These are phyloP conservation scores for Leptodactylus fallax DNA, from an alignment of 2,797 vertebrate species.

Conservation along the genomic window DNA sequence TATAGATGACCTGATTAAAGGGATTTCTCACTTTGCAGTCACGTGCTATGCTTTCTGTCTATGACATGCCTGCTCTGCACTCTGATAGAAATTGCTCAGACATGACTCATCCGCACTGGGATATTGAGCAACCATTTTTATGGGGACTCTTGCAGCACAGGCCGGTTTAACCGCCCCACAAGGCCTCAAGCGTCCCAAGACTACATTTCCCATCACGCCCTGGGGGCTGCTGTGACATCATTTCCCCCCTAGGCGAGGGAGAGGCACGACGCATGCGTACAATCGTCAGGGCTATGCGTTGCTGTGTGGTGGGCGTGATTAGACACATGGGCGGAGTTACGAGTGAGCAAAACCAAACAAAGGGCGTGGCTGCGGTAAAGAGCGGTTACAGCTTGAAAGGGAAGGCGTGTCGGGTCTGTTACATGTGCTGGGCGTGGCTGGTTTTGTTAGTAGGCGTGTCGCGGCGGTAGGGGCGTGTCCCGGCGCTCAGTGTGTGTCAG, in stretches of 20 bases:
- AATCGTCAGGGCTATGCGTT: not conserved
- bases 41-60: not conserved
- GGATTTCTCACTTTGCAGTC: no score
- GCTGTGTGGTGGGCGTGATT: not conserved
- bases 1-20: no score
- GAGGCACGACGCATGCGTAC: conserved; percentile 1
- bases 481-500: conserved; percentile 8
- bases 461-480: conserved; percentile 37
- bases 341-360: not conserved
- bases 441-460: not conserved
- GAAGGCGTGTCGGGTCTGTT: not conserved
- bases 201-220: conserved; percentile 37
- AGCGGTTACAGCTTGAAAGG: no score
- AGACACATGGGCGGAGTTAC: not conserved
- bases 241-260: conserved; percentile 2
- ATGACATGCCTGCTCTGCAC: not conserved
- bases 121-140: not conserved
- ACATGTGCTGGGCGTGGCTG: not conserved
- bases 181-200: not conserved
- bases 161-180: not conserved
- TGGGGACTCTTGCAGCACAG: no score
- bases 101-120: not conserved
- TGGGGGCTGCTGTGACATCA: not conserved
- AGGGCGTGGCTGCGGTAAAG: not conserved
- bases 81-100: not conserved